These are phyloP conservation scores for Pitta sordida DNA, from an alignment of 2,113 vertebrate species.

Conservation along the genomic window DNA sequence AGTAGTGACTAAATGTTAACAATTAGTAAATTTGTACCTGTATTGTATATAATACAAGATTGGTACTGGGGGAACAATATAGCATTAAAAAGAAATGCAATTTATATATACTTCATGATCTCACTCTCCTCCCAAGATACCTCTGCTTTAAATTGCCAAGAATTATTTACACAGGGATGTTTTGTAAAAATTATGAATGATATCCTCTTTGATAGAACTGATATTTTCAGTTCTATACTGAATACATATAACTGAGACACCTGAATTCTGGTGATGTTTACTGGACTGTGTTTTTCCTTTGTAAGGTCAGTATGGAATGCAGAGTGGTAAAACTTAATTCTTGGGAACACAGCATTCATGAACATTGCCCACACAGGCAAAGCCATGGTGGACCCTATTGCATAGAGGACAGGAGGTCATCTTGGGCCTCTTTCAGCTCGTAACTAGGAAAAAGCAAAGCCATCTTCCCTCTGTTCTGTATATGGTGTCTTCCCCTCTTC, in stretches of 20 bases:
- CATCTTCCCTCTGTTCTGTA: background rate
- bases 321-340: background rate
- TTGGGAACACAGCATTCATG: background rate
- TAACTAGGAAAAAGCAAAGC: background rate
- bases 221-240: background rate
- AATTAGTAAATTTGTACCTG: background rate
- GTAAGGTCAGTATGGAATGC: background rate
- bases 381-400: background rate
- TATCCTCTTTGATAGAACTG: background rate
- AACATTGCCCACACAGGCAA: background rate
- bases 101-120: background rate
- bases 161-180: background rate
- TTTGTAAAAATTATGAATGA: background rate
- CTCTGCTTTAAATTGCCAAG: background rate
- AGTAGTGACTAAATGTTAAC: background rate
- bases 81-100: background rate
- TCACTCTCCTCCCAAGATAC: background rate
- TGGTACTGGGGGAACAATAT: rapidly evolving
- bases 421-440: background rate
- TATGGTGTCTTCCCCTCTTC: rapidly evolving
- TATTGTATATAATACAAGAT: background rate
- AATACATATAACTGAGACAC: background rate
- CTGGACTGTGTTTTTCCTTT: background rate
- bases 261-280: background rate
- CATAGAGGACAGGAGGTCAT: background rate